Evolutionary conservation across 2,797 vertebrate species (phyloP).

Genomic region (Nasua narica): DNA sequence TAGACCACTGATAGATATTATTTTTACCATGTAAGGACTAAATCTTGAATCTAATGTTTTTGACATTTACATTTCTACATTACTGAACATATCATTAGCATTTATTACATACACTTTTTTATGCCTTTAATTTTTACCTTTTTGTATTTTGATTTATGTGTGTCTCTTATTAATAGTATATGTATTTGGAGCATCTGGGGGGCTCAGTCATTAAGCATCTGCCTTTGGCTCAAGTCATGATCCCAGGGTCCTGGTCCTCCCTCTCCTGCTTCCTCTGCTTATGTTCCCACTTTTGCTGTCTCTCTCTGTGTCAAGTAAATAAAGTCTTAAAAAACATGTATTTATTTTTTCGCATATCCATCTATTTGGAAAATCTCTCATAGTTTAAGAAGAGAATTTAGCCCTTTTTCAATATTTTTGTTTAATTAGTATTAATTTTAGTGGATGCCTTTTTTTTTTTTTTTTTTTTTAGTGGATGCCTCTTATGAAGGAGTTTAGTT

Average conservation of each 20-base stretch:
- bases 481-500: background rate
- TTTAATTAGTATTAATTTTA: background rate
- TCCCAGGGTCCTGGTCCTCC: too few relatives aligned
- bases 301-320: too few relatives aligned
- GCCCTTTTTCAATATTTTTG: background rate
- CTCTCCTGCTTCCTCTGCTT: too few relatives aligned
- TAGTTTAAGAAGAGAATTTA: background rate
- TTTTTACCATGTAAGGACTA: background rate
- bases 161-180: background rate
- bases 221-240: too few relatives aligned
- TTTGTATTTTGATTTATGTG: background rate
- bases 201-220: too few relatives aligned
- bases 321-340: too few relatives aligned
- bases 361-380: background rate
- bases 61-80: background rate
- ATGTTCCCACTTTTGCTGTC: too few relatives aligned
- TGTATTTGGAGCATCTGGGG: too few relatives aligned
- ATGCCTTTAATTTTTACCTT: background rate
- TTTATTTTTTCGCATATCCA: background rate
- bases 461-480: too few relatives aligned
- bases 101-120: background rate
- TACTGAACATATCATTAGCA: background rate
- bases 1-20: background rate
- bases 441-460: too few relatives aligned
- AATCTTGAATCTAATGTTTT: background rate